A percentile compares a stretch with the other conserved stretches of the same genome.
Conservation (phyloP, 2,113 vertebrate genomes). For the Xiphorhynchus elegans region DNA sequence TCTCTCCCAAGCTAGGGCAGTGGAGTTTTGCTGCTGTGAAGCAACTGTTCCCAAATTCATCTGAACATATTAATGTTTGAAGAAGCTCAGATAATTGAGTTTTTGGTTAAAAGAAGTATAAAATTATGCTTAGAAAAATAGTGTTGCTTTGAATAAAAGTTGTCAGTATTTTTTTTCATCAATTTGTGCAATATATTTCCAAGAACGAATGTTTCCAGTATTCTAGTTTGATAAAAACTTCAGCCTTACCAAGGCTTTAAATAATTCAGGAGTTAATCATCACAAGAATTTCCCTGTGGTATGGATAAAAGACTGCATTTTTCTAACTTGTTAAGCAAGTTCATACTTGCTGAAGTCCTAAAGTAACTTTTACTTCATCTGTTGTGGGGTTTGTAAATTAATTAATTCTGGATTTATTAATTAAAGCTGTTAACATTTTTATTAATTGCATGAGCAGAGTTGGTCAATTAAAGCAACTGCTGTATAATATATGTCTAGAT, state of each 20-base stretch:
- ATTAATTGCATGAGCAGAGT: neutral
- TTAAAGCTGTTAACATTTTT: neutral
- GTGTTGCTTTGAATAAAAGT: neutral
- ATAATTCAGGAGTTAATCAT: constrained; percentile 16
- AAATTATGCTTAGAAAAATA: constrained; percentile 11
- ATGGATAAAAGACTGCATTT: neutral
- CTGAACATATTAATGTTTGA: neutral
- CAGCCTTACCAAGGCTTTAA: neutral
- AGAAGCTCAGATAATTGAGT: neutral
- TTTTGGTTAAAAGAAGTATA: neutral
- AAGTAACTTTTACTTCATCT: neutral
- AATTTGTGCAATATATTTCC: neutral
- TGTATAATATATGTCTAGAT: neutral
- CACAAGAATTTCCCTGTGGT: neutral
- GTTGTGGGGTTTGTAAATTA: neutral
- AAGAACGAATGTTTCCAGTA: neutral
- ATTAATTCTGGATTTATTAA: neutral
- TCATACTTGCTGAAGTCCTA: neutral
- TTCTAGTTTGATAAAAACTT: neutral
- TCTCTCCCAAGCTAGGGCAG: neutral
- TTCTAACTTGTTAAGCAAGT: neutral
- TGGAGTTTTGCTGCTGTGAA: neutral
- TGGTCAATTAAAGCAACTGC: neutral
- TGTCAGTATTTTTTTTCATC: neutral
- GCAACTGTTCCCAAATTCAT: neutral